phyloP scores from a whole-genome alignment of 2,888 invertebrate genomes.

The Thera britannica region DNA sequence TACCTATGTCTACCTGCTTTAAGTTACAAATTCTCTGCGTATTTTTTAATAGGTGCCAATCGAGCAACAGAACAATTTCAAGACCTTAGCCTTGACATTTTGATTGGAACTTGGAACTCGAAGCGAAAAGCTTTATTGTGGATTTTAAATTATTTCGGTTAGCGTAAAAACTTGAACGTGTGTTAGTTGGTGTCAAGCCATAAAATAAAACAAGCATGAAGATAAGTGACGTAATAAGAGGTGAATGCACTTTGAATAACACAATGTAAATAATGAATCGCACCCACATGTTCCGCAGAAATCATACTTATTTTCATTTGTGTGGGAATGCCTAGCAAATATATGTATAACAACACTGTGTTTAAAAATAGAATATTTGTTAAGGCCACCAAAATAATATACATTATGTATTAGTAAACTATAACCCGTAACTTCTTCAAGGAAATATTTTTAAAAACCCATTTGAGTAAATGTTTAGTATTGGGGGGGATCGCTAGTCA shows the following conservation, averaged over 20 bases:
- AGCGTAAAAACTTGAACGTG: not conserved
- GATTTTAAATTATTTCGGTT: slow-evolving; percentile 4
- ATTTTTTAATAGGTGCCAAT: not conserved
- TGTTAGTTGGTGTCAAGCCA: not conserved
- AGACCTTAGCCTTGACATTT: slow-evolving; percentile 26
- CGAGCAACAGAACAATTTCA: not conserved
- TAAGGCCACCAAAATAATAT: too few relatives aligned
- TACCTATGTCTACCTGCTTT: not conserved
- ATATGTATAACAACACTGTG: too few relatives aligned
- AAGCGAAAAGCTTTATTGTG: slow-evolving; percentile 10
- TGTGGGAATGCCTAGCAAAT: not conserved
- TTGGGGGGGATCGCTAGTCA: too few relatives aligned
- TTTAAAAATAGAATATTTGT: too few relatives aligned
- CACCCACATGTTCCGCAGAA: slow-evolving; percentile 24
- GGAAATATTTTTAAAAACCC: too few relatives aligned
- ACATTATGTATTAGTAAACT: too few relatives aligned
- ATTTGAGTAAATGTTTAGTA: too few relatives aligned
- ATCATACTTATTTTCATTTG: slow-evolving; percentile 15
- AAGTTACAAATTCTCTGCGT: not conserved
- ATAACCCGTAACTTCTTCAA: too few relatives aligned
- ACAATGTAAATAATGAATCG: slow-evolving; percentile 24
- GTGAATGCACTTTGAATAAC: slow-evolving; percentile 26
- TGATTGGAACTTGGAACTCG: slow-evolving; percentile 11
- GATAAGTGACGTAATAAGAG: slow-evolving; percentile 23
- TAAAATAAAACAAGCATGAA: slow-evolving; percentile 5